phyloP scores from a whole-genome alignment of 2,797 vertebrate genomes.

The Otolemur crassicaudatus region DNA sequence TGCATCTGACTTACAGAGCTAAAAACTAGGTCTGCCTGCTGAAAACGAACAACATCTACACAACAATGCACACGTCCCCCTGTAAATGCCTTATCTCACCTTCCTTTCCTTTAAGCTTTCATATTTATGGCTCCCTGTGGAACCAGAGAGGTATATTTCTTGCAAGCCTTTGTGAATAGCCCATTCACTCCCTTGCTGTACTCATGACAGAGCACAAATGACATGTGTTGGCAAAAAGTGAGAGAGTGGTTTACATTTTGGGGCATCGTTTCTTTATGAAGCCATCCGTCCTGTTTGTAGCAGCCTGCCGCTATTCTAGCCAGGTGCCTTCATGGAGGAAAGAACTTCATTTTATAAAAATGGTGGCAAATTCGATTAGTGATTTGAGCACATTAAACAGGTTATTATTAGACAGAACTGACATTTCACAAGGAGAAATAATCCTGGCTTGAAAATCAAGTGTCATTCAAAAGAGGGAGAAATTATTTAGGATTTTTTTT shows the following conservation, averaged over 20 bases:
- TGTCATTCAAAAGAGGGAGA: constrained; percentile 70
- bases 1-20: not conserved
- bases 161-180: constrained; percentile 16
- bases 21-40: not conserved
- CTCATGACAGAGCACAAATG: not conserved
- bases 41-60: not conserved
- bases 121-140: not conserved
- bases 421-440: constrained; percentile 74
- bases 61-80: not conserved
- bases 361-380: constrained; percentile 48
- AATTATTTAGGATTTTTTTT: constrained; percentile 70
- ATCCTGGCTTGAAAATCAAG: constrained; percentile 73
- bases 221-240: not conserved
- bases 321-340: not conserved
- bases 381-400: constrained; percentile 60
- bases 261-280: not conserved
- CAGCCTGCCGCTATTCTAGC: not conserved
- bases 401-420: constrained; percentile 72
- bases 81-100: constrained; percentile 36
- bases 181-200: not conserved
- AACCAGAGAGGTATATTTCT: constrained; percentile 8
- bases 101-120: not conserved
- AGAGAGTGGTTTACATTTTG: constrained; percentile 5
- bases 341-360: constrained; percentile 55
- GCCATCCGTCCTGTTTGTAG: not conserved